Evolutionary conservation across 2,888 invertebrate genomes (phyloP), one percentile per base, ranked within the genome.

Genomic region (Eupeodes latifasciatus): DNA sequence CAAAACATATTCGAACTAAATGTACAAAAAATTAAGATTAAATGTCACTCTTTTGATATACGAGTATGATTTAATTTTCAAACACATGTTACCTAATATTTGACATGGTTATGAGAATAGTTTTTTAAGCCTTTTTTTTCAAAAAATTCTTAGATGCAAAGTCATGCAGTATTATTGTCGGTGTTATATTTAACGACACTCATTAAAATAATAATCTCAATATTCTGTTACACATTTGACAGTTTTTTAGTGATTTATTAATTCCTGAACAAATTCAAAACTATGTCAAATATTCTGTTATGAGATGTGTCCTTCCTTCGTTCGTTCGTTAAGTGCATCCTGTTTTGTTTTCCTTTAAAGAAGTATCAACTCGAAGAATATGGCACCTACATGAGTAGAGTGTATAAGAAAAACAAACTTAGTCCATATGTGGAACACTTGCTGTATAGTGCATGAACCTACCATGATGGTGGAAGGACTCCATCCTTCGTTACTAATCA

Each of bases 211-310:
- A 76, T 83, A 79, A 76, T 83, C 79, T 72, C 64, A 72, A 79
- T 83, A 83, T 89, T 67, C 75, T 84, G 57, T 89, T 89, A 75
- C 89, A 83, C 36, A n/a, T 69, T 27, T 89, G 79, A 83, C 86
- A 80, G 16, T 55, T 64, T 19, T 49, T 44, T 51, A 14, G 81
- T 89, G 89, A 89, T 89, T 89, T 89, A 89, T 89, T 86, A 89
- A 89, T 89, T 89, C 89, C 89, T 86, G 75, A 89, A 89, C 86
- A 86, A 86, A 89, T 86, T 89, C 75, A 36, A 55, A 86, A 51
- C 64, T 66, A 59, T 55, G 71, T 51, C 59, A 53, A 19, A 64
- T 57, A 59, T 61, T 40, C 7, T 61, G 16, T 57, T 67, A 10
- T 61, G 10, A 10, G 74, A 77, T 75, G 19, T 59, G 27, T 40